phyloP scores from a whole-genome alignment of 2,113 vertebrate genomes.

The Athene cunicularia region DNA sequence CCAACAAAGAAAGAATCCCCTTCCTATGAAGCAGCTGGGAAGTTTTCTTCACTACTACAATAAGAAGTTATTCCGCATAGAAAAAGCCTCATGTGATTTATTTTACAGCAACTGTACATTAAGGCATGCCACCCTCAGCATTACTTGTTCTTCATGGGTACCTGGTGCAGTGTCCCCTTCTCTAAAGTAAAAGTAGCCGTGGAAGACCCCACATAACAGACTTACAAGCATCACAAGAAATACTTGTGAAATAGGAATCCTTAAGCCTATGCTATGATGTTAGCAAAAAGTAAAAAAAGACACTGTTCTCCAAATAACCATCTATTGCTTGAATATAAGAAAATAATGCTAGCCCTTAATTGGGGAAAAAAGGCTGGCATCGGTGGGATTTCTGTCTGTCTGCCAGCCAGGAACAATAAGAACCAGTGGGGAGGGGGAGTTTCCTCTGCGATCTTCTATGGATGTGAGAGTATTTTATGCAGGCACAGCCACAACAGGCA shows the following conservation, averaged over 20 bases:
- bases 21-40: background rate
- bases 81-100: background rate
- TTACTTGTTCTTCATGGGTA: background rate
- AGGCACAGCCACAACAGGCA: background rate
- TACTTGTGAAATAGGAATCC: background rate
- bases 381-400: background rate
- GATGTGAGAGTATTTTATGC: background rate
- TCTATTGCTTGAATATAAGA: background rate
- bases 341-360: background rate
- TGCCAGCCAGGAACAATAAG: background rate
- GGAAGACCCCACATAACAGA: background rate
- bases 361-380: background rate
- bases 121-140: background rate
- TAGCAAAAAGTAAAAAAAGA: background rate
- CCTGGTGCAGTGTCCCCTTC: background rate
- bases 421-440: rapidly evolving
- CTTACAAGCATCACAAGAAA: background rate
- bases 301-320: background rate
- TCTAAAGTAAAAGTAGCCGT: background rate
- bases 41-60: background rate
- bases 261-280: background rate
- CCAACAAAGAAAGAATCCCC: background rate
- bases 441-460: background rate
- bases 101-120: background rate
- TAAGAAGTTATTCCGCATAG: background rate